phyloP scores from a whole-genome alignment of 2,888 invertebrate species.

The Thymelicus sylvestris region DNA sequence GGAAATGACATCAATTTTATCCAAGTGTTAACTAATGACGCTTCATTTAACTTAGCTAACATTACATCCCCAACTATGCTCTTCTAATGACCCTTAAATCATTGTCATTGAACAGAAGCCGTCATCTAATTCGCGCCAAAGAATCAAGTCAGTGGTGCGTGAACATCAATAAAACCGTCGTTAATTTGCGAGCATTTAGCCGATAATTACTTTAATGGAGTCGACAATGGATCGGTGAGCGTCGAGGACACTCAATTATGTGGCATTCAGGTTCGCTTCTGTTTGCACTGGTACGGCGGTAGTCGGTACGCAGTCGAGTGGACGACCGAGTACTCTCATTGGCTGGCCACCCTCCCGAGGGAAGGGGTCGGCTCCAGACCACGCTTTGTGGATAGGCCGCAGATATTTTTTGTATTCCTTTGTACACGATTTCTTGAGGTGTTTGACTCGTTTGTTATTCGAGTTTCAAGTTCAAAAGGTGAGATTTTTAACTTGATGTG shows the following conservation, averaged over 20 bases:
- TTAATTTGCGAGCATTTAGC: constrained; percentile 73
- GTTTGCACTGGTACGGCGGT: constrained; percentile 62
- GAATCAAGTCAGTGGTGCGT: constrained; percentile 49
- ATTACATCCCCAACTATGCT: not conserved
- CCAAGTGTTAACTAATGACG: not conserved
- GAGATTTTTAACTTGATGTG: not conserved
- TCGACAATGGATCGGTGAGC: constrained; percentile 67
- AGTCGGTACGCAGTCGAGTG: constrained; percentile 51
- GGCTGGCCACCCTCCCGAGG: constrained; percentile 55
- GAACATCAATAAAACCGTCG: constrained; percentile 70
- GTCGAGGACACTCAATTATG: constrained; percentile 65
- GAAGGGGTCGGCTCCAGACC: constrained; percentile 48
- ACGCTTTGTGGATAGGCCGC: constrained; percentile 50
- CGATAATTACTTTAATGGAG: constrained; percentile 75
- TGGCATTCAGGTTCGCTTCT: constrained; percentile 71
- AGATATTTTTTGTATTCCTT: constrained; percentile 38
- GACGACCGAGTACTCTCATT: constrained; percentile 68
- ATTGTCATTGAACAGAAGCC: constrained; percentile 19
- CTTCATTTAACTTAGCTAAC: not conserved
- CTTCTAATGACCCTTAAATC: constrained; percentile 2
- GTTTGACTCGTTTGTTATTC: constrained; percentile 5
- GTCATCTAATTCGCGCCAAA: constrained; percentile 27
- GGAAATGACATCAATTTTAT: not conserved
- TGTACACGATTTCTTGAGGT: constrained; percentile 32
- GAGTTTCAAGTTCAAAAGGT: not conserved